Conservation (phyloP, 1,140 invertebrate genomes). For the Drosophila ogumai region DNA sequence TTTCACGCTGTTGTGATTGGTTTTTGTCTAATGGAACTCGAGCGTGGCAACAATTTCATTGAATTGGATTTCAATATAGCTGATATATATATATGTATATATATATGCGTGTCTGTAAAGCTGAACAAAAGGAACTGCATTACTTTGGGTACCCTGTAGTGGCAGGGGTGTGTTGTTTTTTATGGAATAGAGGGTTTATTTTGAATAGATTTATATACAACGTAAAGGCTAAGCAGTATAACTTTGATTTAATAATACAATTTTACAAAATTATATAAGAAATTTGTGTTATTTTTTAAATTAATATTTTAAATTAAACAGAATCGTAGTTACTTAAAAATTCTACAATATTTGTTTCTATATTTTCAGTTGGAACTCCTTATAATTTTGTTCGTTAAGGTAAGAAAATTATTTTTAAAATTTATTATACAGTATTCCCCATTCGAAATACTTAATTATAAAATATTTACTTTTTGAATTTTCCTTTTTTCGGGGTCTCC, state of each 20-base stretch:
- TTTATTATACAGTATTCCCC: neutral
- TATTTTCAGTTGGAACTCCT: neutral
- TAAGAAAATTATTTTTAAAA: too few relatives aligned
- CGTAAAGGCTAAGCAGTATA: neutral
- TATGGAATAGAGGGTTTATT: too few relatives aligned
- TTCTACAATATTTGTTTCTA: neutral
- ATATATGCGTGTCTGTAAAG: slow-evolving; percentile 17
- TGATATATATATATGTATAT: slow-evolving; percentile 9
- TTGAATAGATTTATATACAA: neutral
- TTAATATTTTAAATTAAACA: neutral
- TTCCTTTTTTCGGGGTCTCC: slow-evolving; percentile 28
- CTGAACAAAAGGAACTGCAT: slow-evolving; percentile 44
- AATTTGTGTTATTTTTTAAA: neutral
- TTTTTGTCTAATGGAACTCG: slow-evolving; percentile 84
- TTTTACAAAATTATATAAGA: rapidly evolving
- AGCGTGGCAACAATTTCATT: slow-evolving; percentile 79
- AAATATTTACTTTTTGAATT: slow-evolving; percentile 62
- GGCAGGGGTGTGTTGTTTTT: neutral
- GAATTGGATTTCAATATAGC: slow-evolving; percentile 84
- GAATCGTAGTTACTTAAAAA: neutral
- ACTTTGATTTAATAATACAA: neutral
- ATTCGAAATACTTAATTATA: neutral
- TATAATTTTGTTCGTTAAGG: neutral
- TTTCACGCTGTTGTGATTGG: slow-evolving; percentile 78
- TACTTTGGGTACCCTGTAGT: slow-evolving; percentile 29